Evolutionary conservation across 2,888 invertebrate genomes (phyloP).

Genomic region (Apomyelois bistriatella): DNA sequence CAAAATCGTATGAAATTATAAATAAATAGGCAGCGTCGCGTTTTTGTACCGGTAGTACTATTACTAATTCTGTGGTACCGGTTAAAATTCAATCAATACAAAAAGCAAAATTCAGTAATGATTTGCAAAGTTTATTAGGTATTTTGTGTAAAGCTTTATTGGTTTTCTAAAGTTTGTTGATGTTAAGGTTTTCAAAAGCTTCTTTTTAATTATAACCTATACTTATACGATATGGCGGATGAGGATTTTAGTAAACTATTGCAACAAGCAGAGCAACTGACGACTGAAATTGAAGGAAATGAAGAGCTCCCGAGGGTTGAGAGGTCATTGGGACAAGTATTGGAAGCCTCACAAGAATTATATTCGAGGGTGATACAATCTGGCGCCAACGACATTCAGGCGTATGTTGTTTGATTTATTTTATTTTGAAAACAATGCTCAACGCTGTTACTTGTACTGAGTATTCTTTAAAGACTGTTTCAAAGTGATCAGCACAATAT

Average conservation of each 20-base stretch:
- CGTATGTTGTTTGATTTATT: slow-evolving; percentile 80
- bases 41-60: slow-evolving; percentile 3
- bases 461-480: too few species aligned
- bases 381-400: slow-evolving; percentile 94
- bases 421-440: background rate
- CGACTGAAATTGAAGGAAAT: slow-evolving; percentile 92
- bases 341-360: slow-evolving; percentile 93
- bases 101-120: too few species aligned
- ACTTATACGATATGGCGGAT: slow-evolving; percentile 53
- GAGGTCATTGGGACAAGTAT: slow-evolving; percentile 92
- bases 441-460: too few species aligned
- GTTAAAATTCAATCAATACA: too few species aligned
- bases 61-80: too few species aligned
- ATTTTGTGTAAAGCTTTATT: too few species aligned
- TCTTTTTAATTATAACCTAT: slow-evolving; percentile 44
- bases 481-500: too few species aligned
- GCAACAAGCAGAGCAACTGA: slow-evolving; percentile 94
- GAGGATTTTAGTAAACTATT: slow-evolving; percentile 91
- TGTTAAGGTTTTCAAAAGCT: too few species aligned
- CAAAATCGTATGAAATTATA: too few species aligned
- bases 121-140: too few species aligned
- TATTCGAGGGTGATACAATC: slow-evolving; percentile 92
- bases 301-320: slow-evolving; percentile 92
- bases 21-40: background rate
- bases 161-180: too few species aligned